phyloP scores from a whole-genome alignment of 1,140 invertebrate species.

The Dendroctonus ponderosae region DNA sequence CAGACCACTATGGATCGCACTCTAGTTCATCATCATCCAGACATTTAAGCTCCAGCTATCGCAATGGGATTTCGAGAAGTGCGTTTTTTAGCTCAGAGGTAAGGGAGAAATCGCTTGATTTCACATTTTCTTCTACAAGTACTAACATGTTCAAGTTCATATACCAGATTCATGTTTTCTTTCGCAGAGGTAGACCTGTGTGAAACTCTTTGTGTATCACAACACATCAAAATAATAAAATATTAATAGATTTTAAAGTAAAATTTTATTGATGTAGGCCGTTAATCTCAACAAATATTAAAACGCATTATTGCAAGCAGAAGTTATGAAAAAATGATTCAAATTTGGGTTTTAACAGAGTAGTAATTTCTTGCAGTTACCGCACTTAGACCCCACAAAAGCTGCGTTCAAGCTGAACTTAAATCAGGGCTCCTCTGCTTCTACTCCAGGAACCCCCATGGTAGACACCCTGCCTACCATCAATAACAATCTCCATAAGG shows the following conservation, averaged over 20 bases:
- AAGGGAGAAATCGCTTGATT: slow-evolving; percentile 10
- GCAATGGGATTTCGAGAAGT: slow-evolving; percentile 35
- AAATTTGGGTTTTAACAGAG: too few species aligned
- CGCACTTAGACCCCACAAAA: slow-evolving; percentile 46
- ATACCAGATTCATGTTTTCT: too few species aligned
- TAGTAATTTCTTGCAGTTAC: slow-evolving; percentile 41
- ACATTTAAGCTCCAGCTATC: slow-evolving; percentile 32
- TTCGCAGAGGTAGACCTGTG: too few species aligned
- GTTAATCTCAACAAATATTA: too few species aligned
- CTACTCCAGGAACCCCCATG: slow-evolving; percentile 44
- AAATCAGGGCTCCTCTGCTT: slow-evolving; percentile 39
- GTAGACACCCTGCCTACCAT: slow-evolving; percentile 45
- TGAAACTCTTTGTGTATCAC: too few species aligned
- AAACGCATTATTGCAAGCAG: too few species aligned
- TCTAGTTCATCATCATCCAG: slow-evolving; percentile 31
- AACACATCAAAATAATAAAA: too few species aligned
- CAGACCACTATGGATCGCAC: slow-evolving; percentile 36
- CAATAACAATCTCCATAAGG: slow-evolving; percentile 44
- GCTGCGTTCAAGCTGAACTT: slow-evolving; percentile 44
- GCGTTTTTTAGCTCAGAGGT: slow-evolving; percentile 36
- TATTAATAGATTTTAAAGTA: too few species aligned
- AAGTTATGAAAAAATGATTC: too few species aligned
- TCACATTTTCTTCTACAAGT: too few species aligned
- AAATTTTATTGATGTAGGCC: too few species aligned
- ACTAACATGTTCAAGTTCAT: too few species aligned